Percentiles rank a stretch among this genome's conserved stretches.
phyloP scores from a whole-genome alignment of 2,888 invertebrate genomes.

The Hydrotaea cyrtoneurina region DNA sequence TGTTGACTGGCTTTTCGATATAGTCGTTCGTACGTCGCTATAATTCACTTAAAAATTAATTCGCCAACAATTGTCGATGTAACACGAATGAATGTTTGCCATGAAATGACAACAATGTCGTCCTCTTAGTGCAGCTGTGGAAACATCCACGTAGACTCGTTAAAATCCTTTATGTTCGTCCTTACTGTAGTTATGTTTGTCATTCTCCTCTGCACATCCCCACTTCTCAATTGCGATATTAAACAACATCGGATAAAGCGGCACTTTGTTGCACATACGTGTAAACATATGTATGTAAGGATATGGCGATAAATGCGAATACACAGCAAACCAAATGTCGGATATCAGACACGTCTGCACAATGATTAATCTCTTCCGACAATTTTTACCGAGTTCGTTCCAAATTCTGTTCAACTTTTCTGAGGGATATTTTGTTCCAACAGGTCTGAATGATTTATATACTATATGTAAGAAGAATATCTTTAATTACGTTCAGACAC shows the following conservation, averaged over 20 bases:
- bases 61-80: constrained; percentile 22
- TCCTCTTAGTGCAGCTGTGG: not conserved
- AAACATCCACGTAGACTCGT: not conserved
- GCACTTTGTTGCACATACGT: not conserved
- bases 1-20: not conserved
- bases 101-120: constrained; percentile 22
- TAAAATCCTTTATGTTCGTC: not conserved
- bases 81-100: not conserved
- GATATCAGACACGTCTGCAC: no score
- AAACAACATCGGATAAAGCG: not conserved
- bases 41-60: constrained; percentile 30
- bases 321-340: no score
- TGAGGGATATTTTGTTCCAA: no score
- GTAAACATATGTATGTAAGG: not conserved
- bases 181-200: no score
- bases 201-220: not conserved
- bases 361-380: no score
- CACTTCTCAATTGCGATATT: not conserved
- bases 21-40: not conserved
- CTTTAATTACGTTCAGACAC: no score
- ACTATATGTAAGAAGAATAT: no score
- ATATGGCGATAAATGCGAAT: not conserved
- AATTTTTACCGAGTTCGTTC: no score
- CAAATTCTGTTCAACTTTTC: no score
- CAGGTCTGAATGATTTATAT: no score